A percentile compares a stretch with the other conserved stretches of the same genome.
Conservation (phyloP, 2,113 vertebrate genomes). For the Carassius carassius region DNA sequence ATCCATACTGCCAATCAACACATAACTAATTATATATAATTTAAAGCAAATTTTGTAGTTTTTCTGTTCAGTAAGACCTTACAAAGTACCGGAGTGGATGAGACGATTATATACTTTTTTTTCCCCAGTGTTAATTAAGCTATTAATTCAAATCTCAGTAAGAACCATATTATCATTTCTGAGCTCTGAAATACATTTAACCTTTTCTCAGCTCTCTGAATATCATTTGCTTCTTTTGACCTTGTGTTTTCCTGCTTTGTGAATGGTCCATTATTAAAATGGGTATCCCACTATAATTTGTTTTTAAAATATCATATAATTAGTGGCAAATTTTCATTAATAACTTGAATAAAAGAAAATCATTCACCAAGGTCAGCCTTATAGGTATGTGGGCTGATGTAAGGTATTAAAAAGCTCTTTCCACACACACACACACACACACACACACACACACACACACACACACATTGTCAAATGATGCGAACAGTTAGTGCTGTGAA, state of each 20-base stretch:
- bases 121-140: slow-evolving; percentile 35
- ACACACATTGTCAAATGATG: not conserved
- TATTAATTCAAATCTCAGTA: slow-evolving; percentile 43
- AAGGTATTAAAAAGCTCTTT: slow-evolving; percentile 18
- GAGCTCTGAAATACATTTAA: slow-evolving; percentile 41
- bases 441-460: not conserved
- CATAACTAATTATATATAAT: slow-evolving; percentile 20
- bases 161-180: slow-evolving; percentile 42
- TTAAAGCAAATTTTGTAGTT: not conserved
- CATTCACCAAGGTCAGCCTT: slow-evolving; percentile 33
- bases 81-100: not conserved
- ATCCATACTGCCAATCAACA: not conserved
- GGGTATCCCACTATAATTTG: slow-evolving; percentile 40
- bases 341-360: slow-evolving; percentile 18
- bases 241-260: slow-evolving; percentile 34
- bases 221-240: slow-evolving; percentile 37
- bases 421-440: not conserved
- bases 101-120: slow-evolving; percentile 30
- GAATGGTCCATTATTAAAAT: slow-evolving; percentile 27
- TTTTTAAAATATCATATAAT: slow-evolving; percentile 43
- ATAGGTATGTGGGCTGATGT: slow-evolving; percentile 4
- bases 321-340: slow-evolving; percentile 44
- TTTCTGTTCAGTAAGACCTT: slow-evolving; percentile 10
- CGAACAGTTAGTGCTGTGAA: slow-evolving; percentile 26
- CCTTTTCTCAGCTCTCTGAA: slow-evolving; percentile 25